Conservation (phyloP, 2,113 vertebrate species). For the Saguinus imperator region DNA sequence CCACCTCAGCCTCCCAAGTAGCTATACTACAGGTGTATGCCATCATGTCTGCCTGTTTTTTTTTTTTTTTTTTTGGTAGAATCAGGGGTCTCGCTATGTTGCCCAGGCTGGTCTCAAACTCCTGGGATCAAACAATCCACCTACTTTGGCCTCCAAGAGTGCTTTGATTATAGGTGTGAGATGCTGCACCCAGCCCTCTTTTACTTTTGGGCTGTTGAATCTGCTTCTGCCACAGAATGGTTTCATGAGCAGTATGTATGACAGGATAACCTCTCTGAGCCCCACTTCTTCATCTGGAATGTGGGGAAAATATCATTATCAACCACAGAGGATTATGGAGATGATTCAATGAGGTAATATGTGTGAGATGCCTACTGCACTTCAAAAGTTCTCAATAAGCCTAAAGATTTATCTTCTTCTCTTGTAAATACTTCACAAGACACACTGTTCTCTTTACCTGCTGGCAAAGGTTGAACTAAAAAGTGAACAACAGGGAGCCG, state of each 20-base stretch:
- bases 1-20: too few species aligned
- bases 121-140: too few species aligned
- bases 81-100: too few species aligned
- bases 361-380: not conserved
- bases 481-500: not conserved
- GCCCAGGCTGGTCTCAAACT: too few species aligned
- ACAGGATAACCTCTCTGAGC: not conserved
- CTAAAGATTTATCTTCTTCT: not conserved
- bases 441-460: not conserved
- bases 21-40: too few species aligned
- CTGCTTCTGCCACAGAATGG: not conserved
- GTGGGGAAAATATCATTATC: not conserved
- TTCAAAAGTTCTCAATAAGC: constrained; percentile 26
- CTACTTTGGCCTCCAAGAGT: too few species aligned
- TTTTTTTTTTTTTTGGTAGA: too few species aligned
- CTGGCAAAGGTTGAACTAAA: constrained; percentile 33
- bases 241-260: not conserved
- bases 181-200: not conserved
- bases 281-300: not conserved
- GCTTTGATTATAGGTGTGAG: too few species aligned
- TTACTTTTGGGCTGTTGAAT: not conserved
- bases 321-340: not conserved
- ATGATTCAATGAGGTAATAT: not conserved
- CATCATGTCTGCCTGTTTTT: too few species aligned
- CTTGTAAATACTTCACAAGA: not conserved